Evolutionary conservation across 1,140 invertebrate species (phyloP), one percentile per base, ranked within the genome.

Genomic region (Luehdorfia chinensis): DNA sequence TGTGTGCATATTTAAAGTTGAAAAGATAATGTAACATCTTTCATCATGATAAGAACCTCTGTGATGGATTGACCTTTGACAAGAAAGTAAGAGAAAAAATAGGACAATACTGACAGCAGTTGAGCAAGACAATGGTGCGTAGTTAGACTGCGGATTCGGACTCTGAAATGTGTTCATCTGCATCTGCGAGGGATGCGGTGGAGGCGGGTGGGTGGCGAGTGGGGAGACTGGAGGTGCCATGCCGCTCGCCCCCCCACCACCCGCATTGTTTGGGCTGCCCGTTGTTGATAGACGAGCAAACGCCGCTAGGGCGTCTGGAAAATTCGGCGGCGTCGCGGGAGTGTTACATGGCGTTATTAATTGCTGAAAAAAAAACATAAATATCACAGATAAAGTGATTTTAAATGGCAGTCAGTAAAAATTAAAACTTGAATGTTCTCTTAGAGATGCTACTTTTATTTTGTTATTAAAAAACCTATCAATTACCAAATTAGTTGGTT

Each of bases 291-390:
- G 90, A 79, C 94, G 93, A 6, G 93, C 94, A 79, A 96, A 96
- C 21, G 94, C 94, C 28, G 94, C 81, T 28, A 96, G 73, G 7
- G 95, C 93, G 65, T 96, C 95, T 0, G 95, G 94, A 67, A 96
- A 96, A 80, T 96, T 96, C 9, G 95, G 95, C 19, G 95, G 95
- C 23, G 95, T 96, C 11, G 95, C 95, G 31, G 95, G 95, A 23
- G 95, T 96, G 72, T 96, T 96, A 64, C 94, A 95, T 2, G 95
- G 95, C 30, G 94, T 95, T 87, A 93, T 92, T 70, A 92, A 75
- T 72, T 91, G 89, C 80, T 92, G 70, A 43, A 85, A 77, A 19
- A 44, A 49, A 43, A 47, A 34, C 16, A 31, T n/a, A n/a, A n/a
- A n/a, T n/a, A n/a, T n/a, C n/a, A n/a, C n/a, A n/a, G n/a, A n/a